A percentile compares a stretch with the other conserved stretches of the same genome.
Evolutionary conservation across 2,113 vertebrate species (phyloP).

Genomic region (Oryzias curvinotus): DNA sequence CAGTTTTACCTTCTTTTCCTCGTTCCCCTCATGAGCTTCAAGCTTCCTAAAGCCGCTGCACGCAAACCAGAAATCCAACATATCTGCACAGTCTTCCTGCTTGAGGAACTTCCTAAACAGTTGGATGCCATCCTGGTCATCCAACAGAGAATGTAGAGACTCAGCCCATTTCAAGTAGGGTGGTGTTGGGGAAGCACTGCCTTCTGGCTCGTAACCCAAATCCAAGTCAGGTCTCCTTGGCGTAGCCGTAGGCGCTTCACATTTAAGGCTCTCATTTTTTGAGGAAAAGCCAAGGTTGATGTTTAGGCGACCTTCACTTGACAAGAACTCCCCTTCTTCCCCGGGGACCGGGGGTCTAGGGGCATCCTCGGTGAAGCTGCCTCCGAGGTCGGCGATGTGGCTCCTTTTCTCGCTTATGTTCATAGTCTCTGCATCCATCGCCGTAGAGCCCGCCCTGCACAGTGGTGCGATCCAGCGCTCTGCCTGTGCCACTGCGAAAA

Average conservation of each 20-base stretch:
- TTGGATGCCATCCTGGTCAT: constrained; percentile 95
- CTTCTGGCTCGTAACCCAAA: constrained; percentile 96
- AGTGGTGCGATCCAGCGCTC: constrained; percentile 77
- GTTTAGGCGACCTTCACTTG: constrained; percentile 80
- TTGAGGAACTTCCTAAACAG: constrained; percentile 94
- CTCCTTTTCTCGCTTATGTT: constrained; percentile 85
- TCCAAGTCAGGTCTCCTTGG: constrained; percentile 92
- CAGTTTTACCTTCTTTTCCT: constrained; percentile 93
- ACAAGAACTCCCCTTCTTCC: constrained; percentile 92
- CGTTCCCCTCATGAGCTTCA: constrained; percentile 81
- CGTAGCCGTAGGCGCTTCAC: constrained; percentile 87
- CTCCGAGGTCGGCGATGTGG: constrained; percentile 87
- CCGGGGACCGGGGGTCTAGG: constrained; percentile 96
- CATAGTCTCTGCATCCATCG: constrained; percentile 85
- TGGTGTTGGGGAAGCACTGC: constrained; percentile 95
- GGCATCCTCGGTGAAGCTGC: constrained; percentile 97
- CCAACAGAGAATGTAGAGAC: constrained; percentile 93
- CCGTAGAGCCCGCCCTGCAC: constrained; percentile 70
- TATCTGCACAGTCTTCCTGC: constrained; percentile 90
- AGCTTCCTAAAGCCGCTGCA: constrained; percentile 96
- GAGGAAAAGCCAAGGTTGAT: constrained; percentile 78
- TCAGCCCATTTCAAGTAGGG: constrained; percentile 97
- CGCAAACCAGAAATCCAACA: constrained; percentile 98
- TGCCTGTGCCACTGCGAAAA: constrained; percentile 67
- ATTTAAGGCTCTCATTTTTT: constrained; percentile 83